Base-by-base conservation (phyloP, 2,113 vertebrate species). In the Nycticebus coucang region DNA sequence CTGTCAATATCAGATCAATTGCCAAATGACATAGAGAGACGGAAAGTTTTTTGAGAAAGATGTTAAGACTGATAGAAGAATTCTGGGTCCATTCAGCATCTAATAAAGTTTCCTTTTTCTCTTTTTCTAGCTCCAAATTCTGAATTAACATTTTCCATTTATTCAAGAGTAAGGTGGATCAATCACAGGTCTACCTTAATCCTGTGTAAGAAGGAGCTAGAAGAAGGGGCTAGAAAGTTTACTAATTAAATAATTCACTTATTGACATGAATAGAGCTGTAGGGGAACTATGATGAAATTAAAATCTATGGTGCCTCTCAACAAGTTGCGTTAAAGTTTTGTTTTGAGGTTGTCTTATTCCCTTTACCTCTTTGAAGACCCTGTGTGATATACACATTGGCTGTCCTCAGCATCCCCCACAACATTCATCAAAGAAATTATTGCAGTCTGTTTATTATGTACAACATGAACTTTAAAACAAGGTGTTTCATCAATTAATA, bases 301-400 rank as follows among this genome's bases (percentile, higher is more conserved):
- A 50, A 35, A 1, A 45, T 11, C 2, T 1, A 1, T 4, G 5
- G 9, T 37, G 7, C 4, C 5, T 85, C 17, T 75, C 12, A 80
- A 2, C 12, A 4, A 19, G 2, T 2, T 62, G 37, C 24, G 35
- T 35, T 87, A 10, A 26, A 37, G 0, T 59, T 60, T 53, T 24
- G 60, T 59, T 79, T 85, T 30, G 33, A 72, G 4, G 2, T 87
- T 82, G 8, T 3, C 17, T 86, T 79, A 24, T 26, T 91, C 2
- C 8, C 21, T 68, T 64, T 78, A 79, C 21, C 71, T 45, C 26
- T 60, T 85, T 71, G 64, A 82, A 45, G 17, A 92, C 15, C 18
- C 0, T 62, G 12, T 17, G 19, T 50, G 4, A 55, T 28, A 80
- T 3, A 80, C 15, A 41, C 22, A 66, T 3, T 90, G 18, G 9